A percentile compares a stretch with the other conserved stretches of the same genome.
Conservation (phyloP, 2,888 invertebrate species). For the Zhuqinia jingwanae region DNA sequence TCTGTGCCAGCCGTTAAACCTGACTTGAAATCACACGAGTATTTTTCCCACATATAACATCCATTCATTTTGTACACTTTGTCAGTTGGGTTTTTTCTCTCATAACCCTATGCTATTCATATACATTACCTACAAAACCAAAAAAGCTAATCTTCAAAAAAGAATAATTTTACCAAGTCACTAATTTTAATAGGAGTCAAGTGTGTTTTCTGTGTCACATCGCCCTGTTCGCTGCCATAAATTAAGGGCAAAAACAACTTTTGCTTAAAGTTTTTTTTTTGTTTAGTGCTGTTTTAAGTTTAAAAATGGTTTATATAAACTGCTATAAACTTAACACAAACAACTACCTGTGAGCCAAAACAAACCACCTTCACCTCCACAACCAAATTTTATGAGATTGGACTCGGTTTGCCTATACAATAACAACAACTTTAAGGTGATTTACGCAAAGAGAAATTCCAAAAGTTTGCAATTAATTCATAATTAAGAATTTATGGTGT, state of each 20-base stretch:
- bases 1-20: constrained; percentile 51
- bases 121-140: no score
- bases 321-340: background rate
- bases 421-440: constrained; percentile 37
- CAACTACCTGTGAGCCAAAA: constrained; percentile 31
- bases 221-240: constrained; percentile 36
- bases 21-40: constrained; percentile 36
- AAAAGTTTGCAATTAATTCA: constrained; percentile 62
- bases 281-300: constrained; percentile 34
- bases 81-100: constrained; percentile 5
- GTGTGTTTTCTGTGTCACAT: constrained; percentile 42
- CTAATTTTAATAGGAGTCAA: constrained; percentile 16
- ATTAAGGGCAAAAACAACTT: background rate
- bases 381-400: constrained; percentile 15
- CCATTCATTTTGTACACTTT: constrained; percentile 16
- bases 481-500: constrained; percentile 65
- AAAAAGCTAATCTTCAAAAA: constrained; percentile 15
- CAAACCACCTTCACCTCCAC: background rate
- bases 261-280: constrained; percentile 42
- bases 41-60: background rate
- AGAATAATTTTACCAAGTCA: background rate
- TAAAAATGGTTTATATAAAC: constrained; percentile 10
- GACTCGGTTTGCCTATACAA: background rate
- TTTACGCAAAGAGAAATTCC: constrained; percentile 52
- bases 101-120: no score